Evolutionary conservation across 2,113 vertebrate species (phyloP), one percentile per base, ranked within the genome.

Genomic region (Oreochromis niloticus): DNA sequence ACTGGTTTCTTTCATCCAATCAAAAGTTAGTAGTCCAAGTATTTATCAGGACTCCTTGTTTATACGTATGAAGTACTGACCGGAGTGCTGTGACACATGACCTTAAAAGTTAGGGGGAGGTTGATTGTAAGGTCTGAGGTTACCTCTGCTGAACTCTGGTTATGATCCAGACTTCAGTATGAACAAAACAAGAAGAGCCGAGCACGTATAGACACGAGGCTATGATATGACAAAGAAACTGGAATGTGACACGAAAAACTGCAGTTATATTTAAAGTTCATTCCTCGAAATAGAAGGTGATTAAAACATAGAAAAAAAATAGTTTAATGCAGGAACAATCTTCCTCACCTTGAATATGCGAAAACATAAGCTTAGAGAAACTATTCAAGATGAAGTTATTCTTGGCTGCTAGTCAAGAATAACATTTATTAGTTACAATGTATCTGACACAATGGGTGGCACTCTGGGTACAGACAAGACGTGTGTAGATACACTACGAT

Each of bases 341-440:
- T 24, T 41, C 36, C 36, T 22, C 63, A 1, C 63, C 17, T 36
- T n/a, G 9, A 66, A 39, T 36, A 66, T 12, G 9, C 9, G 0
- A 36, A 36, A n/a, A 66, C 10, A 22, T 34, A 39, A 7, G 10
- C 34, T 39, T 0, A n/a, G 17, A 66, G 34, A 66, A n/a, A 66
- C 0, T 39, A 66, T 39, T 1, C 32, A 0, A n/a, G 19, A n/a
- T 0, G 61, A 66, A 1, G 24, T 32, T 22, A 81, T 41, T 43
- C 8, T 16, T 24, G 66, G 22, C 61, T 66, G 34, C 34, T 66
- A 66, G 61, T 66, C 57, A 61, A 61, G 57, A 63, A 48, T 14
- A 4, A 43, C 22, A 10, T 46, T 46, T 46, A 27, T 48, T 27
- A 73, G 41, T 46, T 43, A 46, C n/a, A 41, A 46, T 73, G 30